phyloP scores from a whole-genome alignment of 1,140 invertebrate genomes.

The Lordiphosa clarofinis region DNA sequence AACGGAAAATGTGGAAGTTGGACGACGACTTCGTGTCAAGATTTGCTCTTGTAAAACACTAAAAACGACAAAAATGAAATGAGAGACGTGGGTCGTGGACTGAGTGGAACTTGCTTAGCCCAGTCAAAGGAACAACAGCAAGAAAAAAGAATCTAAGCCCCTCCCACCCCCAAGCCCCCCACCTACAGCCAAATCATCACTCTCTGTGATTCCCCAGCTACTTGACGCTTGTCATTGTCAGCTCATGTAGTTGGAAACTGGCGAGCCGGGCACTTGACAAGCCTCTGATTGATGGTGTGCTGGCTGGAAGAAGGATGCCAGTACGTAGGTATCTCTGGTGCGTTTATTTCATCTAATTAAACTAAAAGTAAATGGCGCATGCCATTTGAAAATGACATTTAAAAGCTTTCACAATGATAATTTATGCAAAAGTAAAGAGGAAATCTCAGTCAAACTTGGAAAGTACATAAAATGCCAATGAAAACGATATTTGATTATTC shows the following conservation, averaged over 20 bases:
- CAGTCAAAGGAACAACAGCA: slow-evolving; percentile 8
- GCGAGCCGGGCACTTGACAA: slow-evolving; percentile 63
- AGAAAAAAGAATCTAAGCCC: slow-evolving; percentile 13
- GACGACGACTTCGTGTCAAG: slow-evolving; percentile 41
- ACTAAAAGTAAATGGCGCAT: slow-evolving; percentile 56
- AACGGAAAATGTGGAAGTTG: slow-evolving; percentile 9
- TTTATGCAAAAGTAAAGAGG: slow-evolving; percentile 19
- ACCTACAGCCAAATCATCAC: slow-evolving; percentile 17
- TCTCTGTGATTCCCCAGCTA: slow-evolving; percentile 35
- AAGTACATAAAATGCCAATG: slow-evolving; percentile 7
- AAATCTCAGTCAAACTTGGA: slow-evolving; percentile 9
- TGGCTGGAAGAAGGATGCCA: slow-evolving; percentile 8
- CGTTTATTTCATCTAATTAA: slow-evolving; percentile 61
- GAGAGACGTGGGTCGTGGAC: slow-evolving; percentile 7
- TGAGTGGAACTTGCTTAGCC: slow-evolving; percentile 20
- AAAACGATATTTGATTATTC: slow-evolving; percentile 23
- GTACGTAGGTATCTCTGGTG: slow-evolving; percentile 6
- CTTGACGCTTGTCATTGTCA: slow-evolving; percentile 71
- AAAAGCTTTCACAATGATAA: slow-evolving; percentile 26
- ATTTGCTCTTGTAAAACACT: slow-evolving; percentile 70
- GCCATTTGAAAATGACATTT: slow-evolving; percentile 36
- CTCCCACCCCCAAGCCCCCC: slow-evolving; percentile 10
- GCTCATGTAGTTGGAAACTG: slow-evolving; percentile 65
- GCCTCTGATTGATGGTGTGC: slow-evolving; percentile 62
- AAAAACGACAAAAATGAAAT: slow-evolving; percentile 38